These are phyloP conservation scores for Hymenochirus boettgeri DNA, from an alignment of 2,113 vertebrate genomes.

Conservation along the genomic window DNA sequence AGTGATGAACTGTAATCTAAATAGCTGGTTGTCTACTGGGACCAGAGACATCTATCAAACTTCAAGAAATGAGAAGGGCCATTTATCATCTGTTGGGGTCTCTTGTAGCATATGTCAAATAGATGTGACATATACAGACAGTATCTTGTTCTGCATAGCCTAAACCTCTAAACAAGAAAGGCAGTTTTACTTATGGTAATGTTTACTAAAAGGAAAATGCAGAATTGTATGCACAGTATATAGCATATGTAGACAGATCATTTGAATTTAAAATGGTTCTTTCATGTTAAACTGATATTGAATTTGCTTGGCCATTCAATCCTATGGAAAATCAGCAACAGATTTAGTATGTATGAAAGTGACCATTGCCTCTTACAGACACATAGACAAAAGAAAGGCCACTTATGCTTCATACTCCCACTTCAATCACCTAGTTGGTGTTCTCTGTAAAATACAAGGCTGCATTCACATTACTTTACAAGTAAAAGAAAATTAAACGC, in stretches of 20 bases:
- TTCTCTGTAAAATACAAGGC: no score
- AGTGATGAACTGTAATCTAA: constrained; percentile 26
- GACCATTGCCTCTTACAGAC: no score
- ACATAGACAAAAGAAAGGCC: no score
- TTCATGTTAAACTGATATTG: no score
- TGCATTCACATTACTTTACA: no score
- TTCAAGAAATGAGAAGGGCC: constrained; percentile 29
- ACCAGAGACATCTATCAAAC: constrained; percentile 19
- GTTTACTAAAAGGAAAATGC: background rate
- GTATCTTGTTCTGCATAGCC: constrained; percentile 17
- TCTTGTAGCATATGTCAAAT: constrained; percentile 27
- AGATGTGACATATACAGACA: constrained; percentile 31
- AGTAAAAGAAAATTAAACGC: no score
- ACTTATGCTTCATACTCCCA: no score
- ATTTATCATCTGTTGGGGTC: constrained; percentile 30
- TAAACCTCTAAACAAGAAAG: background rate
- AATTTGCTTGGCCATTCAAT: no score
- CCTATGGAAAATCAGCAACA: no score
- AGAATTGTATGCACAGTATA: background rate
- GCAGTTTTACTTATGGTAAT: constrained; percentile 10
- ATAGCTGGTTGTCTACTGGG: background rate
- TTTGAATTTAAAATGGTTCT: background rate
- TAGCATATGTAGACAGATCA: background rate
- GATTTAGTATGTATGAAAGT: no score
- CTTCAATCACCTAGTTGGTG: no score